Base-by-base conservation (phyloP, 1,140 invertebrate species). In the Cyclargus thomasi region DNA sequence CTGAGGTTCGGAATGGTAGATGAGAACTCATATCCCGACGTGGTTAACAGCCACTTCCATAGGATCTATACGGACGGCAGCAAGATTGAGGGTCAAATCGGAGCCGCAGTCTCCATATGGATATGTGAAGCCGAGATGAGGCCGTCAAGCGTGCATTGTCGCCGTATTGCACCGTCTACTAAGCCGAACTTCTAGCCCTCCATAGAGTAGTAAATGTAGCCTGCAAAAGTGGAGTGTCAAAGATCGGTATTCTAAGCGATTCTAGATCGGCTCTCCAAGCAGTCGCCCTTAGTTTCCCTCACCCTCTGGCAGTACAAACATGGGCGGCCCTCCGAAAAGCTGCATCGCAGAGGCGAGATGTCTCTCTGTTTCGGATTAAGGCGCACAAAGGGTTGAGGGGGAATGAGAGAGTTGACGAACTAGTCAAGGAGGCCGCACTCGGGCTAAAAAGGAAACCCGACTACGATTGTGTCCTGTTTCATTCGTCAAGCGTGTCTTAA, bases 311-410 rank as follows among this genome's bases (percentile, higher is more conserved):
- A 36, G 67, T 71, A 2, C 22, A 70, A 65, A 14, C 64, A 0
- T 36, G 70, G 21, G 21, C 69, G 0, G 65, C 67, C 53, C 0
- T 74, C 23, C 16, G 14, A 70, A 17, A n/a, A n/a, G n/a, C n/a
- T n/a, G n/a, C n/a, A n/a, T n/a, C n/a, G n/a, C n/a, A n/a, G n/a
- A n/a, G n/a, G n/a, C n/a, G n/a, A n/a, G n/a, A n/a, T n/a, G n/a
- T n/a, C n/a, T n/a, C n/a, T n/a, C n/a, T n/a, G n/a, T 70, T 63
- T 11, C 70, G 72, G 72, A 69, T 73, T 2, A 73, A 70, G 59
- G 71, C 71, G 0, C 66, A 73, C 39, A 63, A 16, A 23, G 71
- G 65, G 1, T 18, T 73, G 17, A 59, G 17, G 20, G 71, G 68
- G 0, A 70, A 73, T 11, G 65, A 73, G 22, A 63, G 70, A 22